phyloP scores from a whole-genome alignment of 2,797 vertebrate species.

The Hybognathus amarus region DNA sequence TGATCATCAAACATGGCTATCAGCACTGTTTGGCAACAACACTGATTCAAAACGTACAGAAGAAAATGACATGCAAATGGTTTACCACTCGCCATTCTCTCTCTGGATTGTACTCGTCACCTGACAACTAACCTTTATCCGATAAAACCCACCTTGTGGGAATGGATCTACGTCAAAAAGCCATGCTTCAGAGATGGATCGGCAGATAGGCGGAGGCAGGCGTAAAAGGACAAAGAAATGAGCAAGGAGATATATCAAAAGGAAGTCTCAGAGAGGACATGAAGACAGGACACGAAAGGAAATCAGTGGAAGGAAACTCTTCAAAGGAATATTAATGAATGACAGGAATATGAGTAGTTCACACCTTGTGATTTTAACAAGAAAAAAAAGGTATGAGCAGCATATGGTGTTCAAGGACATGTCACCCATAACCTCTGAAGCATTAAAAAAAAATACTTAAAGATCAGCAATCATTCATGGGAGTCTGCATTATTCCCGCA shows the following conservation, averaged over 20 bases:
- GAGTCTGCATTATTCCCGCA: not conserved
- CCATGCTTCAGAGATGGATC: slow-evolving; percentile 7
- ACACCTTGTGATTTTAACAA: slow-evolving; percentile 17
- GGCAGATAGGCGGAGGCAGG: slow-evolving; percentile 26
- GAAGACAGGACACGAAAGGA: slow-evolving; percentile 26
- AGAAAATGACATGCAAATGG: not conserved
- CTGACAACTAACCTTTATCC: slow-evolving; percentile 41
- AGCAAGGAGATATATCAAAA: slow-evolving; percentile 41
- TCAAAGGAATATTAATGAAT: slow-evolving; percentile 47
- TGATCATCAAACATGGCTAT: not conserved
- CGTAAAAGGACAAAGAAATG: slow-evolving; percentile 39
- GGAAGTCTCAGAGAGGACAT: slow-evolving; percentile 7
- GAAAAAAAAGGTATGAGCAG: slow-evolving; percentile 22
- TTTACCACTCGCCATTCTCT: not conserved
- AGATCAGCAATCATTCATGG: slow-evolving; percentile 15
- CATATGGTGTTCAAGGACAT: slow-evolving; percentile 6
- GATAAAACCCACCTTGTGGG: slow-evolving; percentile 27
- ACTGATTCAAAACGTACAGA: slow-evolving; percentile 1
- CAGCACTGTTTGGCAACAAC: not conserved
- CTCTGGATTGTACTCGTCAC: slow-evolving; percentile 12
- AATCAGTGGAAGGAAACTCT: slow-evolving; percentile 34
- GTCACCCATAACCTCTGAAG: slow-evolving; percentile 21
- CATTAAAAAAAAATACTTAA: not conserved
- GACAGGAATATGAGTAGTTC: slow-evolving; percentile 19
- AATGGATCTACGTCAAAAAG: slow-evolving; percentile 13